Evolutionary conservation across 2,113 vertebrate species (phyloP).

Genomic region (Pelecanoides urinatrix): DNA sequence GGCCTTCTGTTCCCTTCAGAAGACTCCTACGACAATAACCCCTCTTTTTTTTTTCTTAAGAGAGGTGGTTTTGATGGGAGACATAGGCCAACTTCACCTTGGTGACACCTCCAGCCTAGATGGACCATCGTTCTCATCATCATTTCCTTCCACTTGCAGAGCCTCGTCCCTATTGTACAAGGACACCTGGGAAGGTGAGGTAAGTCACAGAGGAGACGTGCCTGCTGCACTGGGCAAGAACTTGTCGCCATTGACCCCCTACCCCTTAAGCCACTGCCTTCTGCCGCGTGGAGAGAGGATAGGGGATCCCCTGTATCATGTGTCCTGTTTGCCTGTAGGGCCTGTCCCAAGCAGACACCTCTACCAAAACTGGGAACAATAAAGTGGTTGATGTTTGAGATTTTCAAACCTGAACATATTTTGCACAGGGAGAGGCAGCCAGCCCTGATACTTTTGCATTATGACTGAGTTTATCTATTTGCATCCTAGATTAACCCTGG

Average conservation of each 20-base stretch:
- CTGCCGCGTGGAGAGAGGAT: no score
- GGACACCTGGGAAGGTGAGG: no score
- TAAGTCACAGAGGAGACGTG: no score
- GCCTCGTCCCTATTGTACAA: background rate
- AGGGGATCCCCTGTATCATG: no score
- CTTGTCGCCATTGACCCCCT: no score
- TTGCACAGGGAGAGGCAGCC: background rate
- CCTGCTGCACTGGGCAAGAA: no score
- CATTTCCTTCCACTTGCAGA: background rate
- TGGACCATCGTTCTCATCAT: background rate
- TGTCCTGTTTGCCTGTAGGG: no score
- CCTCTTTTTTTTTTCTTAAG: background rate
- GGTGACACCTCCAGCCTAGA: background rate
- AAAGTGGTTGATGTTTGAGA: background rate
- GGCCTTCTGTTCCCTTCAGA: background rate
- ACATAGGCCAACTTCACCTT: background rate
- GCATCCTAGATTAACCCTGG: background rate
- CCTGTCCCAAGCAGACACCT: background rate
- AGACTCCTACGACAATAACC: background rate
- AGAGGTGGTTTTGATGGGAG: background rate
- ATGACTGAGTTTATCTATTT: background rate
- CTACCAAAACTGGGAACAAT: background rate
- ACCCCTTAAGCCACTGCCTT: no score
- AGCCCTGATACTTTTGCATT: background rate
- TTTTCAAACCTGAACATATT: background rate